A percentile compares a stretch with the other conserved stretches of the same genome.
Conservation (phyloP, 2,888 invertebrate genomes). For the Dicranocentrus wangi region DNA sequence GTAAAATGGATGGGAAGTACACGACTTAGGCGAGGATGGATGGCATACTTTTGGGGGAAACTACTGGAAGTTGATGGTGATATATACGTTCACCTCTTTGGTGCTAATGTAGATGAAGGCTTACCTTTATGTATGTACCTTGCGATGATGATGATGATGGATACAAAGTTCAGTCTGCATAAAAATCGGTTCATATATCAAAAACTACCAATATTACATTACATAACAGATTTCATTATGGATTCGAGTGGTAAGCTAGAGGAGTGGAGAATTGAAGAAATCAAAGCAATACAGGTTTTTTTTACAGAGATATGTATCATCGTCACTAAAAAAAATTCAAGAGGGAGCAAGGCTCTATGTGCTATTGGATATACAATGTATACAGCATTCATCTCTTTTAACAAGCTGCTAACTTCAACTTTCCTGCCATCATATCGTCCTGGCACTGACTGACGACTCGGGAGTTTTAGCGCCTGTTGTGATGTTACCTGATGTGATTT, state of each 20-base stretch:
- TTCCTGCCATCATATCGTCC: neutral
- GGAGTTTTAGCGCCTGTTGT: conserved; percentile 24
- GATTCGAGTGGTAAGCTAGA: conserved; percentile 5
- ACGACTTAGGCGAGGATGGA: neutral
- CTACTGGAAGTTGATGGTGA: too few relatives aligned
- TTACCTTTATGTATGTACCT: neutral
- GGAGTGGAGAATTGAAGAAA: conserved; percentile 13
- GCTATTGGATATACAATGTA: too few relatives aligned
- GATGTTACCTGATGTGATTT: conserved; percentile 53
- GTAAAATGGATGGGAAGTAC: conserved; percentile 19
- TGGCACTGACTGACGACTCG: conserved; percentile 44
- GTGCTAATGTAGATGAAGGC: neutral
- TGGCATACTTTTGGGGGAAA: too few relatives aligned
- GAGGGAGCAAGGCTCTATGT: neutral
- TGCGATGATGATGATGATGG: conserved; percentile 21
- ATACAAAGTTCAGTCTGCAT: neutral
- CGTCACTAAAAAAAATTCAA: conserved; percentile 29
- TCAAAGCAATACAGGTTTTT: conserved; percentile 16
- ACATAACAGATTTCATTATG: conserved; percentile 34
- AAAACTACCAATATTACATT: conserved; percentile 16
- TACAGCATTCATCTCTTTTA: conserved; percentile 17
- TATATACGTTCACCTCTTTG: too few relatives aligned
- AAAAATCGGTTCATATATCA: conserved; percentile 29
- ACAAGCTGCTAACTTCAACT: conserved; percentile 21
- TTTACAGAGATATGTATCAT: conserved; percentile 32